Percentiles rank a stretch among this genome's conserved stretches.
phyloP scores from a whole-genome alignment of 2,888 invertebrate species.

The Synergus itoensis region DNA sequence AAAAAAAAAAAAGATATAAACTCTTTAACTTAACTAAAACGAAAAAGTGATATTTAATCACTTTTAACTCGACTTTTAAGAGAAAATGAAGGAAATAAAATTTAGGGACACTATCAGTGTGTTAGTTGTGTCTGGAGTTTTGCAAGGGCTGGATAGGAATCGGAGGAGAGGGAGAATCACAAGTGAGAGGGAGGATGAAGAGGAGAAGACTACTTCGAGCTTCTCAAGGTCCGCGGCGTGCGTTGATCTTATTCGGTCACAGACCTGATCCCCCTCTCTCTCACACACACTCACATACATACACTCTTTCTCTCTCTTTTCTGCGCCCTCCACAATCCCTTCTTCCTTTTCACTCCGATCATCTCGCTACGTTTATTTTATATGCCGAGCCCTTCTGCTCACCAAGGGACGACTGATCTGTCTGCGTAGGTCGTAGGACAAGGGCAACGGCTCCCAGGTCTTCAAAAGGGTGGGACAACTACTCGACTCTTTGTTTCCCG shows the following conservation, averaged over 20 bases:
- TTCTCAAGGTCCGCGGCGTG: slow-evolving; percentile 76
- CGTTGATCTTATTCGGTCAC: slow-evolving; percentile 77
- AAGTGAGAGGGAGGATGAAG: slow-evolving; percentile 47
- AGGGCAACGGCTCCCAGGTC: slow-evolving; percentile 45
- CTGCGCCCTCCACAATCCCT: slow-evolving; percentile 43
- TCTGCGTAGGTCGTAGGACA: slow-evolving; percentile 46
- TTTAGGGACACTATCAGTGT: neutral
- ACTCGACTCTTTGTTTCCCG: slow-evolving; percentile 12
- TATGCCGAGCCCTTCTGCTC: slow-evolving; percentile 56
- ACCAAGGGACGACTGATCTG: slow-evolving; percentile 45
- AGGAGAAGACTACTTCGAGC: slow-evolving; percentile 56
- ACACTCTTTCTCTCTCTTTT: slow-evolving; percentile 41
- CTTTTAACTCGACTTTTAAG: neutral
- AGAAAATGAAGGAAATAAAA: neutral
- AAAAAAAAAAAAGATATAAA: too few relatives aligned
- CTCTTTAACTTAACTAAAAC: too few relatives aligned
- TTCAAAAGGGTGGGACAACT: slow-evolving; percentile 44
- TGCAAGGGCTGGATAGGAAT: slow-evolving; percentile 47
- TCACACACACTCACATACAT: slow-evolving; percentile 38
- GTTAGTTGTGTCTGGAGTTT: slow-evolving; percentile 20
- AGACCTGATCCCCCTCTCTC: slow-evolving; percentile 67
- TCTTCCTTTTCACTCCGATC: slow-evolving; percentile 20
- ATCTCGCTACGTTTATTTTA: slow-evolving; percentile 19
- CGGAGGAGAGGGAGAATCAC: slow-evolving; percentile 46
- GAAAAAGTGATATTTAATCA: too few relatives aligned